A percentile compares a stretch with the other conserved stretches of the same genome.
Conservation (phyloP, 2,888 invertebrate species). For the Netelia melanura region DNA sequence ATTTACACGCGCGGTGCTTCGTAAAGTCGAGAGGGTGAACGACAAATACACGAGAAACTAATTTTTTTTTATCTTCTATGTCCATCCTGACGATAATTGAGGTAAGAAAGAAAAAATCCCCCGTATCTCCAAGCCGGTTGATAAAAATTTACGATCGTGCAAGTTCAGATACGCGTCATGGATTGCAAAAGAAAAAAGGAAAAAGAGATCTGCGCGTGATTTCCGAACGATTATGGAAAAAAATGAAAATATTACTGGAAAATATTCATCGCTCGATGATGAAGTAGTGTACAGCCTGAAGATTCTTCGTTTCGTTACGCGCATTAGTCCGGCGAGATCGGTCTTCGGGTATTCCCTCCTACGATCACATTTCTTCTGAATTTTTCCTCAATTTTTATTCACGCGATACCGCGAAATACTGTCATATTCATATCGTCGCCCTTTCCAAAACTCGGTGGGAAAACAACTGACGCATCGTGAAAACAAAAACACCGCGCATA, state of each 20-base stretch:
- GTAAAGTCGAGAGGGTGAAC: not conserved
- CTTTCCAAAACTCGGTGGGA: not conserved
- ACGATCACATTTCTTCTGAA: constrained; percentile 1
- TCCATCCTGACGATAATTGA: constrained; percentile 1
- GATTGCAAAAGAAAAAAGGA: not conserved
- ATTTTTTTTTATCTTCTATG: not conserved
- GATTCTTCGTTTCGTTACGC: constrained; percentile 3
- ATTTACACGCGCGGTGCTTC: not conserved
- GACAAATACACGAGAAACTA: constrained; percentile 2
- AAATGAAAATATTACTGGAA: not conserved
- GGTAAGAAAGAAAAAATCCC: constrained; percentile 6
- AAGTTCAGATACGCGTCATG: not conserved
- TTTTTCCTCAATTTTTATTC: constrained; percentile 7
- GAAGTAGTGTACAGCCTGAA: too few species aligned
- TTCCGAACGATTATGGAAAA: constrained; percentile 11
- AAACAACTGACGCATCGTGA: not conserved
- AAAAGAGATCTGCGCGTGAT: not conserved
- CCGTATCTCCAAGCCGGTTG: not conserved
- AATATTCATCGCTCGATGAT: not conserved
- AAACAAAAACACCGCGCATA: not conserved
- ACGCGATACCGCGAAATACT: constrained; percentile 7
- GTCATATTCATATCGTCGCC: constrained; percentile 1
- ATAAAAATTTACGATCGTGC: constrained; percentile 29
- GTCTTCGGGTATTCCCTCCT: constrained; percentile 29
- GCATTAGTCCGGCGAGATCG: not conserved